Evolutionary conservation across 2,888 invertebrate genomes (phyloP).

Genomic region (Polymixis lichenea): DNA sequence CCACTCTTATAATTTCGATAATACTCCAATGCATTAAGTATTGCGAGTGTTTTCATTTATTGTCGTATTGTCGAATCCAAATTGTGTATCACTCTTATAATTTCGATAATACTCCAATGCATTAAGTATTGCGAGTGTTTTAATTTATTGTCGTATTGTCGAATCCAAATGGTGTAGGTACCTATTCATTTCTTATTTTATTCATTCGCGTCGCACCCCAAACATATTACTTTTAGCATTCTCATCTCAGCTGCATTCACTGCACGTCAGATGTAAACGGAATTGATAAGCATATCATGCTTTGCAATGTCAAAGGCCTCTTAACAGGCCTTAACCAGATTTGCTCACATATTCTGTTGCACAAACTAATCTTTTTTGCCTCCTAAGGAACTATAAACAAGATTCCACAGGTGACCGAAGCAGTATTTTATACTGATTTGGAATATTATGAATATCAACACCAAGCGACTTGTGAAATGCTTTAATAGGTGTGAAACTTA

Average conservation of each 20-base stretch:
- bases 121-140: too few species aligned
- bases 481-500: constrained; percentile 27
- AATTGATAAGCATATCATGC: constrained; percentile 18
- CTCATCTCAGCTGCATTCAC: neutral
- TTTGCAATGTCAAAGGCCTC: constrained; percentile 15
- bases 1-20: too few species aligned
- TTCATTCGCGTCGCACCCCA: neutral
- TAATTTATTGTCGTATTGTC: too few species aligned
- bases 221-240: neutral
- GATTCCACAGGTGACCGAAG: neutral
- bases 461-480: neutral
- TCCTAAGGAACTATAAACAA: neutral
- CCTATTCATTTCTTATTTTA: neutral
- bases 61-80: too few species aligned
- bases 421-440: neutral
- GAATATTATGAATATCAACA: constrained; percentile 14
- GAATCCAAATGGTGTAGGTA: neutral
- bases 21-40: too few species aligned
- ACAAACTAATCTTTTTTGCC: neutral
- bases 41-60: too few species aligned
- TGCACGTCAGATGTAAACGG: neutral
- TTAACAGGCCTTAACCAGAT: neutral
- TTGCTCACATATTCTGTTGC: neutral
- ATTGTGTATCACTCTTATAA: neutral
- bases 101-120: too few species aligned